Conservation (phyloP, 2,113 vertebrate species). For the Butastur rufipennis region DNA sequence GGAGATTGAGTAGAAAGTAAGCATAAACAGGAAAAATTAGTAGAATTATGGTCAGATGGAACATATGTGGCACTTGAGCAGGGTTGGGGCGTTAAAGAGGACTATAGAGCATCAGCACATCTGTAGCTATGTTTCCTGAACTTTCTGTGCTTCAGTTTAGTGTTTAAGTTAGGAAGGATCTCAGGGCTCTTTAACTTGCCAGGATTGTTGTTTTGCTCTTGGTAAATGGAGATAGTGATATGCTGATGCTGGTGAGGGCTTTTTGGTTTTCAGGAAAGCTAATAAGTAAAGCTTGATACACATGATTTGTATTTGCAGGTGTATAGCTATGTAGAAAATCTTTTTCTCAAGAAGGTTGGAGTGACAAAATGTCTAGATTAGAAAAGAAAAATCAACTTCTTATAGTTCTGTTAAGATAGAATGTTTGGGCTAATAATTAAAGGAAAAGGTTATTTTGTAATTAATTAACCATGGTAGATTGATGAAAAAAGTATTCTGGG, state of each 20-base stretch:
- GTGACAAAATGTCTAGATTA: background rate
- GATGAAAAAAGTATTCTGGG: background rate
- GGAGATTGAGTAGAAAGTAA: background rate
- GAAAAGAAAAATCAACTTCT: background rate
- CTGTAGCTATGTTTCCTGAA: background rate
- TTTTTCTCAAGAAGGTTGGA: background rate
- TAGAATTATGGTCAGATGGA: background rate
- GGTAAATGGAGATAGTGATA: background rate
- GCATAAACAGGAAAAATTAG: background rate
- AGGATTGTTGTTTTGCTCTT: background rate
- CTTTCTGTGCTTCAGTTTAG: background rate
- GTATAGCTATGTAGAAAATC: background rate
- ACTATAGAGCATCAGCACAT: background rate
- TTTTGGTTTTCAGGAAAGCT: background rate
- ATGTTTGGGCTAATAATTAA: background rate
- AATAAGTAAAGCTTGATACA: background rate
- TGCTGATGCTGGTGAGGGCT: background rate
- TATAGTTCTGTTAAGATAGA: background rate
- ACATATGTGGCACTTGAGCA: background rate
- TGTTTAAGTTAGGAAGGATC: background rate
- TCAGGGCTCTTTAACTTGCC: background rate
- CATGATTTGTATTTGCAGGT: background rate
- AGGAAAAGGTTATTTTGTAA: background rate
- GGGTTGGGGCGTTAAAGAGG: background rate
- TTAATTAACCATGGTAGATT: background rate